phyloP scores from a whole-genome alignment of 2,888 invertebrate genomes.

The Trachelus iudaicus region DNA sequence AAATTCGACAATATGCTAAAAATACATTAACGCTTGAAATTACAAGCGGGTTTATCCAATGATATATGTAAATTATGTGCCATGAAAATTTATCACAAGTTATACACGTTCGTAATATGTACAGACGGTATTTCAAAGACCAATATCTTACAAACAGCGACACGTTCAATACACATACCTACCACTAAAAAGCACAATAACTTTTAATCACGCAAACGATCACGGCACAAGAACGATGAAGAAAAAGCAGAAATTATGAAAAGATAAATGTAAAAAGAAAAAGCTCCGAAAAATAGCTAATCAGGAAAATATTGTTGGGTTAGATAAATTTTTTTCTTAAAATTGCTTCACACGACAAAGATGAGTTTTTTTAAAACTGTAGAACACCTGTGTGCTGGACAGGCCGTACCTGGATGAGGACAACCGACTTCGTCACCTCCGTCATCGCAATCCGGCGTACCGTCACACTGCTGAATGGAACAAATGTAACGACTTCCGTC shows the following conservation, averaged over 20 bases:
- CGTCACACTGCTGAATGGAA: slow-evolving; percentile 73
- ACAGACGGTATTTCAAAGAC: not conserved
- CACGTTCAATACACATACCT: not conserved
- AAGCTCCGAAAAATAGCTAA: not conserved
- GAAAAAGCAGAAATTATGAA: not conserved
- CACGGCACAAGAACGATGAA: not conserved
- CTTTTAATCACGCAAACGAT: not conserved
- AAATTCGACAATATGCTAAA: not conserved
- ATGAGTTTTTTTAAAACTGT: not conserved
- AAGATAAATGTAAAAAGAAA: not conserved
- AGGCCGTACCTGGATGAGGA: slow-evolving; percentile 39
- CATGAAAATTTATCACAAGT: too few species aligned
- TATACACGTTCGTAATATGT: not conserved
- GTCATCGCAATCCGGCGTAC: slow-evolving; percentile 73
- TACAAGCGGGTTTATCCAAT: not conserved
- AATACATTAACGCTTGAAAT: not conserved
- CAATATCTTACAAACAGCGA: not conserved
- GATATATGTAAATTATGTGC: not conserved
- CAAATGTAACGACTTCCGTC: slow-evolving; percentile 70
- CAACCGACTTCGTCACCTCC: slow-evolving; percentile 77
- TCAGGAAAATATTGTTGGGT: not conserved
- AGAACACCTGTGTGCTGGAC: not conserved
- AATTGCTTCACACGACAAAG: not conserved
- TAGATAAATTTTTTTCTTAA: not conserved
- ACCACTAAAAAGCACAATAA: not conserved